Evolutionary conservation across 2,888 invertebrate species (phyloP).

Genomic region (Dynastes maya): DNA sequence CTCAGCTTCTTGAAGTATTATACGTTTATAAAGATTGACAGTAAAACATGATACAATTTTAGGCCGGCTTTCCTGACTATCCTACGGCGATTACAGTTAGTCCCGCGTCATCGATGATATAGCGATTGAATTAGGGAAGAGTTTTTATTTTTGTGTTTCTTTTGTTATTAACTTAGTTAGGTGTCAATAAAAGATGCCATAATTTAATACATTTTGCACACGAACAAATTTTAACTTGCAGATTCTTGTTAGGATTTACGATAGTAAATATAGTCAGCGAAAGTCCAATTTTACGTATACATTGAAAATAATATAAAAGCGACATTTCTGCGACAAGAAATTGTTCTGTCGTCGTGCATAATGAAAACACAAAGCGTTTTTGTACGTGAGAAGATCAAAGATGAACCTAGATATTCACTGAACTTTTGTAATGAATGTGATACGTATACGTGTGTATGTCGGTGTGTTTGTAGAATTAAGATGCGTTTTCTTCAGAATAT

Average conservation of each 20-base stretch:
- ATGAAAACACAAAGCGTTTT: constrained; percentile 26
- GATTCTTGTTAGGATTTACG: too few relatives aligned
- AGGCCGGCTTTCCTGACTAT: neutral
- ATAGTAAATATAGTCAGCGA: too few relatives aligned
- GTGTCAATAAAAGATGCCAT: too few relatives aligned
- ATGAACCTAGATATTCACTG: constrained; percentile 35
- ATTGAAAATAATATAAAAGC: constrained; percentile 6
- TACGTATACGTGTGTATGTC: constrained; percentile 4
- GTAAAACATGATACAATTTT: neutral
- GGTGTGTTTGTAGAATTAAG: constrained; percentile 1
- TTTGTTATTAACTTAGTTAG: too few relatives aligned
- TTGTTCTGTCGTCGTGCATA: constrained; percentile 16
- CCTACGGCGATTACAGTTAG: neutral
- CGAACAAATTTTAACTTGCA: too few relatives aligned
- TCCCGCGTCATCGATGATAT: neutral
- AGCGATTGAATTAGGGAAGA: too few relatives aligned
- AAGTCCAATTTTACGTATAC: neutral
- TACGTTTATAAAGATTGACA: constrained; percentile 20
- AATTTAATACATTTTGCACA: too few relatives aligned
- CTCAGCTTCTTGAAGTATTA: constrained; percentile 4
- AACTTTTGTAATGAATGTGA: constrained; percentile 29
- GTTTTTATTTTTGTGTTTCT: too few relatives aligned
- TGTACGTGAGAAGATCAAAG: constrained; percentile 33
- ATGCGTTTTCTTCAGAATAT: neutral
- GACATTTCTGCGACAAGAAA: neutral